Evolutionary conservation across 2,797 vertebrate species (phyloP).

Genomic region (Alcedo quadribrachys): DNA sequence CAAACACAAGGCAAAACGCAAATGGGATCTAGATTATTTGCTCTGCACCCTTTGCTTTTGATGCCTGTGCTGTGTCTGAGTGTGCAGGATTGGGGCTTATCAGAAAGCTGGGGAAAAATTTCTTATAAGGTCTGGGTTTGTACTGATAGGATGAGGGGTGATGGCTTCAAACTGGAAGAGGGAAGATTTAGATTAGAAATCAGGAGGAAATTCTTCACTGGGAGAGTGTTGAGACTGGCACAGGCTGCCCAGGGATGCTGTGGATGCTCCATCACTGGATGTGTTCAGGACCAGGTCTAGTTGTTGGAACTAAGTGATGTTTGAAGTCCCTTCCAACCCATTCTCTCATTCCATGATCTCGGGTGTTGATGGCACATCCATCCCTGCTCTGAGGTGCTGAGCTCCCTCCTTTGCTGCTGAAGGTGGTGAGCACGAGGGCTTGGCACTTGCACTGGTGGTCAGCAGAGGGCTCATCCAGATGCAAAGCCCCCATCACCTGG

Average conservation of each 20-base stretch:
- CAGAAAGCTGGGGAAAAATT: background rate
- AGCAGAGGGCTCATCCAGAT: background rate
- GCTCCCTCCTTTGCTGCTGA: background rate
- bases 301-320: background rate
- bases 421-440: background rate
- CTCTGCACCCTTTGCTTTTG: background rate
- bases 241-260: background rate
- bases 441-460: background rate
- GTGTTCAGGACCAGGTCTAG: background rate
- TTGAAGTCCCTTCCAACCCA: background rate
- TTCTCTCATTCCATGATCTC: background rate
- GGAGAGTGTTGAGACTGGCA: background rate
- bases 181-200: background rate
- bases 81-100: too few species aligned
- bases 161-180: background rate
- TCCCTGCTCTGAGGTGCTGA: background rate
- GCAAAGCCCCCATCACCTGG: rapidly evolving
- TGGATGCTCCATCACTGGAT: background rate
- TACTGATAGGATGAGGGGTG: background rate
- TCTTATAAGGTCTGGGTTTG: background rate
- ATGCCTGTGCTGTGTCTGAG: background rate
- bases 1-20: background rate
- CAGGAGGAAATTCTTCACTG: background rate
- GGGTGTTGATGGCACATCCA: rapidly evolving
- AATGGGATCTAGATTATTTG: background rate